Base-by-base conservation (phyloP, 2,113 vertebrate species). In the Embiotoca jacksoni region DNA sequence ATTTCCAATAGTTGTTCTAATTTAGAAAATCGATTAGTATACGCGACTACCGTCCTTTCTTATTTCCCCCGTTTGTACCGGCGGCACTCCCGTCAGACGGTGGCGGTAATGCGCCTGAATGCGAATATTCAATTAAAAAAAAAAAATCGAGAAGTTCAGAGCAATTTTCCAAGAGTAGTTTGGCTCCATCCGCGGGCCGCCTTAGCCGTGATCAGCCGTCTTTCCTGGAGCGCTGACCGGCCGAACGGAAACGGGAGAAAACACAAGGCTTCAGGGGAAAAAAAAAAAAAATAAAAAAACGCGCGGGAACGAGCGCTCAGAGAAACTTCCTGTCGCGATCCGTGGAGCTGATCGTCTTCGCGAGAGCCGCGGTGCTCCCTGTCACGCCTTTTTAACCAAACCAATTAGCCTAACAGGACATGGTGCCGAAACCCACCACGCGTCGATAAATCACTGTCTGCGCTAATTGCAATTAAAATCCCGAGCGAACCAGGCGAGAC, bases 381-480 rank as follows among this genome's bases (percentile, higher is more conserved):
- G 88, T 93, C 90, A 93, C 68, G 88, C 88, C 87, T 90, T 88
- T 91, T 92, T 92, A 90, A 90, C 85, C 90, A 92, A 92, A 92
- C 88, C 92, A 94, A 94, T 94, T 94, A 94, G 76, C 87, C 89
- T 23, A 64, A 82, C 86, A 33, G 66, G 63, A 78, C 83, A 74
- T 63, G 31, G 64, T 35, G 72, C 85, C 56, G 61, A 84, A 87
- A 82, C 66, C 53, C 83, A 79, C 88, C 7, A 68, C 44, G 78
- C 83, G 41, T 91, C 87, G 72, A 93, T 93, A 93, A 94, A 93
- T 92, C 90, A 92, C 90, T 84, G 87, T 78, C 86, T 49, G 62
- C 5, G 4, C 87, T 94, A 94, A 93, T 90, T 92, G 93, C 92
- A 93, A 94, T 94, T 94, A 92, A 92, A 89, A 87, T 91, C 82